phyloP scores from a whole-genome alignment of 2,113 vertebrate genomes.

The Lethenteron reissneri region DNA sequence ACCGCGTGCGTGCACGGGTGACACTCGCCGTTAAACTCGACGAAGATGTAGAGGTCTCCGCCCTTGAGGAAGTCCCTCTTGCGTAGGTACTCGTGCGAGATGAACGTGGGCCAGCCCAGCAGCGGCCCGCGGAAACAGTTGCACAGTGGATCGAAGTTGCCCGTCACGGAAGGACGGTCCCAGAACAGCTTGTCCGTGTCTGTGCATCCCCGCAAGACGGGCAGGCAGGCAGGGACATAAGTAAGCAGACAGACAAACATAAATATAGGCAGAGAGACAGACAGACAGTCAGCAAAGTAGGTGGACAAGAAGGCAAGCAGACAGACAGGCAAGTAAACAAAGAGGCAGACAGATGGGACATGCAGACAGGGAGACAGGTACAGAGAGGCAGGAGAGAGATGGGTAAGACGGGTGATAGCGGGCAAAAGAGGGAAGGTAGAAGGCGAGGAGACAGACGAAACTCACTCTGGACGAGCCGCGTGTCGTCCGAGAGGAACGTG shows the following conservation, averaged over 20 bases:
- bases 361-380: not conserved
- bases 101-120: slow-evolving; percentile 36
- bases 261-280: not conserved
- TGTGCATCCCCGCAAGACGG: slow-evolving; percentile 12
- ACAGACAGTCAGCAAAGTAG: not conserved
- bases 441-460: not conserved
- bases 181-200: slow-evolving; percentile 19
- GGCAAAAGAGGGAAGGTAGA: not conserved
- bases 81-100: slow-evolving; percentile 35
- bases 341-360: not conserved
- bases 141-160: slow-evolving; percentile 24
- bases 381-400: slow-evolving; percentile 1
- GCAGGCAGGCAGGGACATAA: no score
- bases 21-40: slow-evolving; percentile 40
- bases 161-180: slow-evolving; percentile 32
- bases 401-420: no score
- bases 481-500: slow-evolving; percentile 37
- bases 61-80: slow-evolving; percentile 49
- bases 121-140: slow-evolving; percentile 18
- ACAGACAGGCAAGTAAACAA: not conserved
- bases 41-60: slow-evolving; percentile 43
- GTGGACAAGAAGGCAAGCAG: not conserved
- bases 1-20: no score
- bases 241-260: slow-evolving; percentile 7
- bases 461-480: slow-evolving; percentile 12